Percentiles rank a stretch among this genome's conserved stretches.
Conservation (phyloP, 2,888 invertebrate species). For the Galerucella nymphaeae region DNA sequence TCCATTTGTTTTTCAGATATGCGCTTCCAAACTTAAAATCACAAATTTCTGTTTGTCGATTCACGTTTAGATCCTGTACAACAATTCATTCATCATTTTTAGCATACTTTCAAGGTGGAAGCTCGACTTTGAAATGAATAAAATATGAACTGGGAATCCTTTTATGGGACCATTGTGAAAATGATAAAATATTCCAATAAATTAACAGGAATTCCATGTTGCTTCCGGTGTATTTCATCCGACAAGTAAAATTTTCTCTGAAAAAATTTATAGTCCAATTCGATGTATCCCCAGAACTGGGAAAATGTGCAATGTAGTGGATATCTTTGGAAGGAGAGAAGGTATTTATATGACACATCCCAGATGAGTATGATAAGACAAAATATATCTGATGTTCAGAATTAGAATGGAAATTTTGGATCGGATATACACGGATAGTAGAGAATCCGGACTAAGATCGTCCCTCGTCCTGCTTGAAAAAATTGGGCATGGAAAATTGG, state of each 20-base stretch:
- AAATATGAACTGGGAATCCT: slow-evolving; percentile 9
- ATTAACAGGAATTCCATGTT: slow-evolving; percentile 18
- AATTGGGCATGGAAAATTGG: no score
- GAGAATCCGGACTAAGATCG: no score
- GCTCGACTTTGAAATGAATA: slow-evolving; percentile 1
- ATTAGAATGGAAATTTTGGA: no score
- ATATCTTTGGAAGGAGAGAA: no score
- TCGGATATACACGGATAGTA: no score
- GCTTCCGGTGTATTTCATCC: background rate
- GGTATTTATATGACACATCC: no score
- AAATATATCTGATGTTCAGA: no score
- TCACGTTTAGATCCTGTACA: background rate
- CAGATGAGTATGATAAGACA: no score
- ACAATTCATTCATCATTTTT: background rate
- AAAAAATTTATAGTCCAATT: background rate
- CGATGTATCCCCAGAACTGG: no score
- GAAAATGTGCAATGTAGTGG: no score
- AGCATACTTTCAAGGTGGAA: background rate
- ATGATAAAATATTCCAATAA: slow-evolving; percentile 15
- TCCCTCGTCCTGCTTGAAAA: no score
- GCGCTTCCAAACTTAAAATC: background rate
- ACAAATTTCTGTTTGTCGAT: background rate
- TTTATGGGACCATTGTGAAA: slow-evolving; percentile 10
- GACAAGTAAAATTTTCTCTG: background rate
- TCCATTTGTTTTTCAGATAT: no score